Conservation (phyloP, 1,140 invertebrate genomes). For the Danaus plexippus region DNA sequence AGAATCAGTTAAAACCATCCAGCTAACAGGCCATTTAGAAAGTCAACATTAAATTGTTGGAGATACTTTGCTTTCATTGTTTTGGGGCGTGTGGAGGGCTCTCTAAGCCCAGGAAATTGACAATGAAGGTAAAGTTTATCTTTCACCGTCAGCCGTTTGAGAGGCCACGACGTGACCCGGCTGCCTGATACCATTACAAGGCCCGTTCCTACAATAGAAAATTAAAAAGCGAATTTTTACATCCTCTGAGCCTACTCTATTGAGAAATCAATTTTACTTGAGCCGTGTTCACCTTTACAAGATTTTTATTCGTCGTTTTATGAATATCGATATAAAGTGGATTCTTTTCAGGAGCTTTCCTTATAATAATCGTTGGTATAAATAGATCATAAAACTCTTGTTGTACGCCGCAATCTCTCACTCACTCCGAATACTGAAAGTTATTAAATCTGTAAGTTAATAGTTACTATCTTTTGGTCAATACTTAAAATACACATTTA, state of each 20-base stretch:
- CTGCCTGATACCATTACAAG: conserved; percentile 46
- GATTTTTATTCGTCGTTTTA: too few species aligned
- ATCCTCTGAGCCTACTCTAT: conserved; percentile 33
- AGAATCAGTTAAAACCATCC: too few species aligned
- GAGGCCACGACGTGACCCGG: conserved; percentile 21
- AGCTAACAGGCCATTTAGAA: conserved; percentile 23
- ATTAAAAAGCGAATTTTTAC: conserved; percentile 52
- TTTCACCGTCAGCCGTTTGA: conserved; percentile 27
- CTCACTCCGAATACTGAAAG: too few species aligned
- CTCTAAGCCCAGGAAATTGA: conserved; percentile 46
- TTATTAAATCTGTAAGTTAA: too few species aligned
- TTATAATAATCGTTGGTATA: too few species aligned
- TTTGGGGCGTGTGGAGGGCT: conserved; percentile 47
- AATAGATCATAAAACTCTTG: too few species aligned
- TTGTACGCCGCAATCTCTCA: too few species aligned
- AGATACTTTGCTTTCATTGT: conserved; percentile 63
- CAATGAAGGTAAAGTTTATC: conserved; percentile 56
- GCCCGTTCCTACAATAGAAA: conserved; percentile 38
- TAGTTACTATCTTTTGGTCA: too few species aligned
- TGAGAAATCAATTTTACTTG: background rate
- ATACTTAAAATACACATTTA: too few species aligned
- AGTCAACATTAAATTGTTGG: conserved; percentile 31
- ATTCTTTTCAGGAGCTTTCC: too few species aligned
- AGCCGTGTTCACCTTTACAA: too few species aligned
- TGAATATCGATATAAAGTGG: too few species aligned